Percentiles rank a stretch among this genome's conserved stretches.
These are phyloP conservation scores for Chanos chanos DNA, from an alignment of 2,797 vertebrate genomes.

Conservation along the genomic window DNA sequence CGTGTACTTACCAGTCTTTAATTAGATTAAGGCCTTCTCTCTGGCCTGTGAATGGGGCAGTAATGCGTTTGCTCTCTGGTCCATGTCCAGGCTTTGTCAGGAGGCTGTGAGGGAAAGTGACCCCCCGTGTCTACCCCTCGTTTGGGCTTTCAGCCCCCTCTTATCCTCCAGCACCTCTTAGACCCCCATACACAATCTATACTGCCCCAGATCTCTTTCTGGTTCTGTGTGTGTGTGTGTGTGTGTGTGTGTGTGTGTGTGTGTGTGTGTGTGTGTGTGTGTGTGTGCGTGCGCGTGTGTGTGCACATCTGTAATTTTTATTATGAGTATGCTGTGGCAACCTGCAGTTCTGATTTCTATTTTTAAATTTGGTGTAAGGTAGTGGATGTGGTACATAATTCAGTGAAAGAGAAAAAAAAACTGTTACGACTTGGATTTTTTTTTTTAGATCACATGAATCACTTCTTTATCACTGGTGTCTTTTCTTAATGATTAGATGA, in stretches of 20 bases:
- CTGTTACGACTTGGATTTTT: too few species aligned
- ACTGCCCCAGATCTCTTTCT: slow-evolving; percentile 32
- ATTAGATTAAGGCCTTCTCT: slow-evolving; percentile 45
- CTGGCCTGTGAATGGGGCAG: slow-evolving; percentile 30
- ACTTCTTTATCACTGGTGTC: too few species aligned
- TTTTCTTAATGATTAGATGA: too few species aligned
- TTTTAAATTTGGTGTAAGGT: not conserved
- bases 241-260: not conserved
- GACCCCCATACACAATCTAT: slow-evolving; percentile 46
- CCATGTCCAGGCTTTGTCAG: slow-evolving; percentile 52
- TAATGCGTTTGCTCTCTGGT: slow-evolving; percentile 49
- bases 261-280: slow-evolving; percentile 26
- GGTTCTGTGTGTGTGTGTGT: slow-evolving; percentile 30
- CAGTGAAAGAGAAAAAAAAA: too few species aligned
- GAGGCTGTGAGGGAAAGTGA: slow-evolving; percentile 48
- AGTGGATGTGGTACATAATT: too few species aligned
- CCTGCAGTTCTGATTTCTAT: too few species aligned
- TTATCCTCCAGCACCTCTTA: slow-evolving; percentile 32
- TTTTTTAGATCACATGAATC: too few species aligned
- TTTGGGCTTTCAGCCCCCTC: slow-evolving; percentile 18
- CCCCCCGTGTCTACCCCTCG: slow-evolving; percentile 41
- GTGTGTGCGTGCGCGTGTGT: not conserved
- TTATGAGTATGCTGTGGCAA: too few species aligned
- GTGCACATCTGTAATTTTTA: too few species aligned
- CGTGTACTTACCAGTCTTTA: slow-evolving; percentile 47